Evolutionary conservation across 2,888 invertebrate species (phyloP).

Genomic region (Fragum fragum): DNA sequence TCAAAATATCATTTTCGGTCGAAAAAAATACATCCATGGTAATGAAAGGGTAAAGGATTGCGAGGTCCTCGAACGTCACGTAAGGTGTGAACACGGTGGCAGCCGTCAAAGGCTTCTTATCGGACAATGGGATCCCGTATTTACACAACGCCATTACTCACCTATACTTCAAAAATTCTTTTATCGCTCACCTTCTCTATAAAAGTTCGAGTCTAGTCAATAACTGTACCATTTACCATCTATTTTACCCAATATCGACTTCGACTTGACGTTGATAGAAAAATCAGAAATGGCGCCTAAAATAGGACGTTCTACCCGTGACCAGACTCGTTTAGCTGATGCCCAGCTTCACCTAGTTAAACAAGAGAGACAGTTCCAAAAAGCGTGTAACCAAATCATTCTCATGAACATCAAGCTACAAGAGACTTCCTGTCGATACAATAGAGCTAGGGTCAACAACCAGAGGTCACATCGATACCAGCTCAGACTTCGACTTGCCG

Average conservation of each 20-base stretch:
- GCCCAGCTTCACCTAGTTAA: slow-evolving; percentile 32
- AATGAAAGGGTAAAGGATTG: too few species aligned
- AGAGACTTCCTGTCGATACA: slow-evolving; percentile 71
- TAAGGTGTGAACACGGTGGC: not conserved
- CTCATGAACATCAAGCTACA: slow-evolving; percentile 72
- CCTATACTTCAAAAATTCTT: not conserved
- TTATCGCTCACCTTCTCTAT: not conserved
- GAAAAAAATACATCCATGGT: too few species aligned
- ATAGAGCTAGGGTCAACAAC: slow-evolving; percentile 70
- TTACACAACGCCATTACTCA: not conserved
- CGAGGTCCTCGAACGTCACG: not conserved
- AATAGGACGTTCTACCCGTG: not conserved
- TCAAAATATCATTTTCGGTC: too few species aligned
- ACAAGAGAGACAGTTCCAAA: slow-evolving; percentile 49
- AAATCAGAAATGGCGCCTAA: slow-evolving; percentile 21
- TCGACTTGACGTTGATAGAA: not conserved
- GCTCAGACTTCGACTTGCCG: slow-evolving; percentile 76
- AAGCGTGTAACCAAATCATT: slow-evolving; percentile 77
- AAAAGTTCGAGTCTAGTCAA: not conserved
- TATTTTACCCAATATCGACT: not conserved
- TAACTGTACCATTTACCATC: not conserved
- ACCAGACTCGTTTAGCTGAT: slow-evolving; percentile 1
- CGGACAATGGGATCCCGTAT: not conserved
- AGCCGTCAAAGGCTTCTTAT: slow-evolving; percentile 2
- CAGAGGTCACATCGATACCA: slow-evolving; percentile 76